Percentiles rank a stretch among this genome's conserved stretches.
Conservation (phyloP, 2,113 vertebrate species). For the Podocnemis expansa region DNA sequence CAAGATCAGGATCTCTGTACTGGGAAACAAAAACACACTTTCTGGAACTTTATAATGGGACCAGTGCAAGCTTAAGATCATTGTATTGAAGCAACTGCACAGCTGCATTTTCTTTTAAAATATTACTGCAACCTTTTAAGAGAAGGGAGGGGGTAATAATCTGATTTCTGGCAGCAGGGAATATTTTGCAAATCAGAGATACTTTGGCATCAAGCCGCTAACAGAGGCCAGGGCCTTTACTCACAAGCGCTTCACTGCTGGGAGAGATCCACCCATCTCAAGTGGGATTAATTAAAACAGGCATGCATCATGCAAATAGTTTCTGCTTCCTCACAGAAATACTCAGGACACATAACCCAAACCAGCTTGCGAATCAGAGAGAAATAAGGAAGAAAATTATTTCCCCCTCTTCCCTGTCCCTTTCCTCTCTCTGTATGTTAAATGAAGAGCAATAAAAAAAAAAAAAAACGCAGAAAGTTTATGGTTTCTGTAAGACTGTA, state of each 20-base stretch:
- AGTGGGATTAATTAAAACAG: conserved; percentile 76
- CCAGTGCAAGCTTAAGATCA: conserved; percentile 17
- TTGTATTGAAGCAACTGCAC: background rate
- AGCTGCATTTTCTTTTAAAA: conserved; percentile 64
- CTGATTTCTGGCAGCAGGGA: conserved; percentile 34
- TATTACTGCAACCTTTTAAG: conserved; percentile 45
- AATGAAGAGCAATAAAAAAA: conserved; percentile 24
- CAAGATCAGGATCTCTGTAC: conserved; percentile 28
- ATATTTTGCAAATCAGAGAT: conserved; percentile 62
- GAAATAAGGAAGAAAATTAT: conserved; percentile 44
- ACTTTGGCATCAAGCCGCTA: conserved; percentile 42
- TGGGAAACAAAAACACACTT: background rate
- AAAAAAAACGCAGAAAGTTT: background rate
- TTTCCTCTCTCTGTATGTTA: conserved; percentile 22
- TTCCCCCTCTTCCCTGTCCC: conserved; percentile 44
- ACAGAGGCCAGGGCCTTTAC: conserved; percentile 55
- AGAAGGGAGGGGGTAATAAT: conserved; percentile 6
- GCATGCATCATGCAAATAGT: conserved; percentile 59
- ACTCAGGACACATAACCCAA: conserved; percentile 66
- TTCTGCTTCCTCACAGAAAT: conserved; percentile 68
- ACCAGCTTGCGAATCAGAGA: conserved; percentile 58
- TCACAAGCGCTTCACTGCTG: conserved; percentile 55
- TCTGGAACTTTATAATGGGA: background rate
- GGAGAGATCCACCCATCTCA: conserved; percentile 64
- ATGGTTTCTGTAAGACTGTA: background rate